phyloP scores from a whole-genome alignment of 2,113 vertebrate genomes.

The Triplophysa rosa region DNA sequence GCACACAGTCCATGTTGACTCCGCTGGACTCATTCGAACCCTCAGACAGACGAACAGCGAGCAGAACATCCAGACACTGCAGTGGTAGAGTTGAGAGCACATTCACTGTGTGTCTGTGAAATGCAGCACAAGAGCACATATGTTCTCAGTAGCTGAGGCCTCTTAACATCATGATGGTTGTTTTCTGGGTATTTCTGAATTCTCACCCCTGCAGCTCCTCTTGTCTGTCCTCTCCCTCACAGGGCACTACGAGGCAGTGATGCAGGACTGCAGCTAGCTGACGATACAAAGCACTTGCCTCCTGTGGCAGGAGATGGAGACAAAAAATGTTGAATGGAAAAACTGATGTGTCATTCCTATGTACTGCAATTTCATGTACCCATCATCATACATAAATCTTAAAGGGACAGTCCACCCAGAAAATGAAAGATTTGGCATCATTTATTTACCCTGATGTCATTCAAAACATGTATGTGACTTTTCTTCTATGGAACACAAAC shows the following conservation, averaged over 20 bases:
- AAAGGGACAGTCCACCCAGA: too few species aligned
- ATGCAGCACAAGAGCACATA: neutral
- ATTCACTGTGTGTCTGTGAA: constrained; percentile 77
- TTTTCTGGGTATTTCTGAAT: neutral
- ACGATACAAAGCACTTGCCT: constrained; percentile 74
- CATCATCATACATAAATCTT: too few species aligned
- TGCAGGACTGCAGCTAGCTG: constrained; percentile 76
- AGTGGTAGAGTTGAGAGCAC: constrained; percentile 85
- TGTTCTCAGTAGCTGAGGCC: neutral
- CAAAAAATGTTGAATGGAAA: neutral
- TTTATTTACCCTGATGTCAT: too few species aligned
- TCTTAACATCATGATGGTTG: neutral
- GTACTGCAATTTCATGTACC: too few species aligned
- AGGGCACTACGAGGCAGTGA: constrained; percentile 73
- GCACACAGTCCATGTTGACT: constrained; percentile 80
- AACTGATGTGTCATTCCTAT: neutral
- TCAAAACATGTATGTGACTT: too few species aligned
- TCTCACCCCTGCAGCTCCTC: constrained; percentile 77
- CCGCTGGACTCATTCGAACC: constrained; percentile 67
- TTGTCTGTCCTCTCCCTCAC: constrained; percentile 65
- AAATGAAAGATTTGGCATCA: too few species aligned
- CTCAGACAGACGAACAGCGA: constrained; percentile 58
- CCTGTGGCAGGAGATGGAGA: constrained; percentile 56
- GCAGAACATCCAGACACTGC: constrained; percentile 77
- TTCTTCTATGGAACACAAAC: too few species aligned